Evolutionary conservation across 64 coral and sea anemone genomes (phyloP).

Genomic region (Stichodactyla mertensii): DNA sequence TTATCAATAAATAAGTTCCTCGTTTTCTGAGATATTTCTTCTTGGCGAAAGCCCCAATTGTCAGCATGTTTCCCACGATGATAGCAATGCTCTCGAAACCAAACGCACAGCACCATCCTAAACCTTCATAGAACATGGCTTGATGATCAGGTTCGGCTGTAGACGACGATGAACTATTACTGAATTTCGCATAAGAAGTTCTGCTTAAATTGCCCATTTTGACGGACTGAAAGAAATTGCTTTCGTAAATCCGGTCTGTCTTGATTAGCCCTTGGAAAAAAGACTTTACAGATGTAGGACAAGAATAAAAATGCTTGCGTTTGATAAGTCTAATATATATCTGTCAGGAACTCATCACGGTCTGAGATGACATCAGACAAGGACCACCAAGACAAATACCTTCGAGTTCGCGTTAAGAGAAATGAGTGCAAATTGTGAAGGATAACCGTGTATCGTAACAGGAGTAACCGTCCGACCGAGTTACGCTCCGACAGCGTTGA

Average conservation of each 20-base stretch:
- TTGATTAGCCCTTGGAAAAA: neutral
- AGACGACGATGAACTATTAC: neutral
- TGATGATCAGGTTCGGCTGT: neutral
- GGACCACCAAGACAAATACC: neutral
- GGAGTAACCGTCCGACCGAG: neutral
- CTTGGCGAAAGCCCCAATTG: slow-evolving; percentile 40
- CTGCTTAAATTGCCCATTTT: neutral
- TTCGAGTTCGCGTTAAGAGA: neutral
- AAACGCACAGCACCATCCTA: slow-evolving; percentile 34
- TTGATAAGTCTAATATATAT: slow-evolving; percentile 2
- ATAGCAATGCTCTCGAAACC: slow-evolving; percentile 29
- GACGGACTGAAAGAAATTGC: neutral
- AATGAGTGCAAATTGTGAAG: neutral
- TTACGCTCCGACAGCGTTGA: neutral
- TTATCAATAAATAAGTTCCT: slow-evolving; percentile 23
- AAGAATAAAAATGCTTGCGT: neutral
- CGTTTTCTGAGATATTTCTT: slow-evolving; percentile 31
- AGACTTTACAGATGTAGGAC: neutral
- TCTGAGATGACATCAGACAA: neutral
- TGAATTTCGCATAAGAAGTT: neutral
- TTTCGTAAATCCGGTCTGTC: neutral
- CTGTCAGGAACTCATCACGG: neutral
- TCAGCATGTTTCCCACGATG: slow-evolving; percentile 21
- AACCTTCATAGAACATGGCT: neutral
- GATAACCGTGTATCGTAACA: neutral